Base-by-base conservation (phyloP, 2,888 invertebrate species). In the Enoplolaimus lenunculus region DNA sequence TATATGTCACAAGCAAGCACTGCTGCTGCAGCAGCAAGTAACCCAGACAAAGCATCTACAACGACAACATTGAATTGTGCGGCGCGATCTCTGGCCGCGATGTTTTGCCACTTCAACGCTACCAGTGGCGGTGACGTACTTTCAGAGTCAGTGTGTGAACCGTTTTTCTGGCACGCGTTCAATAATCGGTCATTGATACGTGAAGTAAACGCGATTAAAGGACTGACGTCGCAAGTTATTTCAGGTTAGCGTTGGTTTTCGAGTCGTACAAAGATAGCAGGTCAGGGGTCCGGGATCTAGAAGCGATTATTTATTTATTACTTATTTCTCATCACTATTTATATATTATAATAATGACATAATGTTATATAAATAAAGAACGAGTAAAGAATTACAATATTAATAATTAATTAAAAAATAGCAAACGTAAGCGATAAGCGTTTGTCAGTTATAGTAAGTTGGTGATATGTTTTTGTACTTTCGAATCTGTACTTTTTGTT, bases 191-290 rank as follows among this genome's bases (percentile, higher is more conserved):
- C 45, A 21, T 13, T 45, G 45, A 45, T 45, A 45, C 45, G 33
- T 7, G 64, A 62, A 62, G 33, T 92, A 7, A 73, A 75, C 64
- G 74, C 75, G 66, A 75, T 73, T 67, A 70, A 73, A 16, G 71
- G 73, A n/a, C n/a, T 1, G 26, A 30, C 1, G 29, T 21, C 64
- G 64, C 13, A 28, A 13, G 64, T 62, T 13, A 62, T 62, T n/a
- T 16, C 30, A 30, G 30, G 64, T 62, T 16, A 62, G 64, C 7
- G 29, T 57, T 57, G 57, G 21, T n/a, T n/a, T n/a, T n/a, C n/a
- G n/a, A n/a, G n/a, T n/a, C n/a, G n/a, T n/a, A n/a, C n/a, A n/a
- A n/a, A n/a, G n/a, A n/a, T n/a, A n/a, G n/a, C n/a, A n/a, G n/a
- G n/a, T n/a, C n/a, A n/a, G n/a, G n/a, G n/a, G n/a, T n/a, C n/a